Base-by-base conservation (phyloP, 1,140 invertebrate genomes). In the Sinonovacula constricta region DNA sequence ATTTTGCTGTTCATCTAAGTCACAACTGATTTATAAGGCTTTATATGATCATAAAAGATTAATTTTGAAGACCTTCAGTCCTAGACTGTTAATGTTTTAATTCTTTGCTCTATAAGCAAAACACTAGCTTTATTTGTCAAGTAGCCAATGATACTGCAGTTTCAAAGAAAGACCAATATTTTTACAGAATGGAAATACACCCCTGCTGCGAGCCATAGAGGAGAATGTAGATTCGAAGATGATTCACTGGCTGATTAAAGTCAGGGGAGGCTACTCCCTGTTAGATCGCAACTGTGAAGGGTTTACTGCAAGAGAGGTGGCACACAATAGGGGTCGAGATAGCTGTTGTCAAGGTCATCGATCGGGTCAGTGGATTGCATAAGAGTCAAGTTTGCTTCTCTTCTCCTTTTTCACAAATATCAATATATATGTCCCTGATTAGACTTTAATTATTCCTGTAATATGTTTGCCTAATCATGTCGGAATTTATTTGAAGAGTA, bases 221-320 rank as follows among this genome's bases (percentile, higher is more conserved):
- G 79, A 83, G 49, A 82, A 79, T 22, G 71, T 75, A 3, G 83
- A 85, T 22, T 71, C 79, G 26, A 65, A 77, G 54, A 80, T 78
- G 39, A 82, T 88, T 56, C 74, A 82, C 7, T 87, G 86, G 86
- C 66, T 87, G 14, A 81, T 87, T 31, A 69, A 78, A 34, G 67
- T 63, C 24, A 85, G 77, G 10, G 45, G 69, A 28, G 85, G 82
- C 1, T 62, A 62, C 15, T 82, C 78, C 59, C 36, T 87, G 15
- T 56, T 71, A 15, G 83, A 87, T 30, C 71, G 86, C 26, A 87
- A 86, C 51, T 74, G 81, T 78, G 85, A 85, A 71, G 84, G 82
- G 18, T 57, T 87, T 34, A 86, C 84, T 53, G 70, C 86, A 45
- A 67, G 79, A 67, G 86, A 88, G 66, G 67, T 88, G n/a, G 87